phyloP scores from a whole-genome alignment of 2,888 invertebrate species.

The Sphinx pinastri region DNA sequence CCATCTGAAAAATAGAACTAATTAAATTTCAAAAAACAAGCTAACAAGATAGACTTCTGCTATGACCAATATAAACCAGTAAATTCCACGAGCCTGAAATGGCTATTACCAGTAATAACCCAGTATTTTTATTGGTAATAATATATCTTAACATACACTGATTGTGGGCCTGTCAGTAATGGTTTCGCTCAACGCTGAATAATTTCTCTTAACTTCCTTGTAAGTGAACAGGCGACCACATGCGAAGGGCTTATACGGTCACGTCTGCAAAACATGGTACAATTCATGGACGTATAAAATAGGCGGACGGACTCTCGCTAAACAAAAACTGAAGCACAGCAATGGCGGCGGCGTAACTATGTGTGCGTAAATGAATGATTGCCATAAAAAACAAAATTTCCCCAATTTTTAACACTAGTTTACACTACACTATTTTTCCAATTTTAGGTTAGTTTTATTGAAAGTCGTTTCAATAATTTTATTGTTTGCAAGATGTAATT shows the following conservation, averaged over 20 bases:
- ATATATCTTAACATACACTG: neutral
- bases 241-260: neutral
- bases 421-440: no score
- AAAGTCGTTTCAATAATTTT: no score
- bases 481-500: no score
- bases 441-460: no score
- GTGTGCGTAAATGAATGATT: no score
- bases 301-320: no score
- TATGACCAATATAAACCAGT: neutral
- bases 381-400: no score
- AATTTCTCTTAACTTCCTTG: slow-evolving; percentile 20
- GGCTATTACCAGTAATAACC: neutral
- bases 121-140: neutral
- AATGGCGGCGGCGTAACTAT: no score
- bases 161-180: slow-evolving; percentile 9
- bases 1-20: neutral
- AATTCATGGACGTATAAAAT: no score
- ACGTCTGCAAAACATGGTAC: neutral
- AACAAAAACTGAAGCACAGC: no score
- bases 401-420: no score
- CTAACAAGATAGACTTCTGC: neutral
- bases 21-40: neutral
- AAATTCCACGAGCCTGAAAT: neutral
- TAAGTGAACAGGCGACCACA: neutral
- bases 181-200: slow-evolving; percentile 18